phyloP scores from a whole-genome alignment of 2,113 vertebrate genomes.

The Brachyhypopomus occidentalis region DNA sequence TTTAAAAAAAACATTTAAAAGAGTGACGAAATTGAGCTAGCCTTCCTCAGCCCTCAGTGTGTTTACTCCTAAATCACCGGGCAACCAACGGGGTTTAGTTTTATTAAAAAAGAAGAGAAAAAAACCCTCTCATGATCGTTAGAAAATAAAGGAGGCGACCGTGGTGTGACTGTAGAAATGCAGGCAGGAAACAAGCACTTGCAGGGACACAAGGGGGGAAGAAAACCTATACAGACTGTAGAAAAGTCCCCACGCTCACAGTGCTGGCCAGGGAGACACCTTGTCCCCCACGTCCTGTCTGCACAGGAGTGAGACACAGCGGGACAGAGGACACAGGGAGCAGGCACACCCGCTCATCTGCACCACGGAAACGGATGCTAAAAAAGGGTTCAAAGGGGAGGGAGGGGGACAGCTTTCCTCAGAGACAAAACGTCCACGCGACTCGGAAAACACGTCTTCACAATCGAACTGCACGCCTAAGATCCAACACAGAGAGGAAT shows the following conservation, averaged over 20 bases:
- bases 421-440: conserved; percentile 21
- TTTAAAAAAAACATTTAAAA: neutral
- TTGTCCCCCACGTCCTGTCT: neutral
- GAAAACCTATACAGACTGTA: conserved; percentile 40
- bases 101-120: neutral
- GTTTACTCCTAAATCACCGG: neutral
- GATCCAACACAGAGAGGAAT: conserved; percentile 15
- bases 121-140: neutral
- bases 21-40: neutral
- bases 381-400: neutral
- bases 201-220: conserved; percentile 24
- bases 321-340: neutral
- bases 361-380: neutral
- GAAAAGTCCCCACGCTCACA: conserved; percentile 28
- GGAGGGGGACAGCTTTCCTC: neutral
- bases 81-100: neutral
- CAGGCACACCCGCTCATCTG: neutral
- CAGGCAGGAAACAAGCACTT: conserved; percentile 22
- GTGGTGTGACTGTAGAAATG: conserved; percentile 29
- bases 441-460: conserved; percentile 27
- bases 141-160: neutral
- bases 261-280: conserved; percentile 31
- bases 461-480: conserved; percentile 23
- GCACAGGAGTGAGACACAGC: neutral
- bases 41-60: neutral